phyloP scores from a whole-genome alignment of 2,888 invertebrate genomes.

The Brachycybe producta region DNA sequence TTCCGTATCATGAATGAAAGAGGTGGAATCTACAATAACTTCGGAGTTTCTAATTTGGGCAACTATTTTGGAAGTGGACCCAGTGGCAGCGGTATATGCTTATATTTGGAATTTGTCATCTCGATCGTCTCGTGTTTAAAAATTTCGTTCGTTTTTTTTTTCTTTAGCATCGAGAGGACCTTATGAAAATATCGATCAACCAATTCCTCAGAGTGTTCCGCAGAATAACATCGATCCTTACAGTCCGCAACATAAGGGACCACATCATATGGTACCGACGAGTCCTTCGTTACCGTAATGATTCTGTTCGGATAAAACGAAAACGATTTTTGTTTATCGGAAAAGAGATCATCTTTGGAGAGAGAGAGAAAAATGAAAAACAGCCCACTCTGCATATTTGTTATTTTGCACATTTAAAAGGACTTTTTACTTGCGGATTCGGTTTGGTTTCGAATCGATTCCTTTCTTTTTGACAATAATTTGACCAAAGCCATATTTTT shows the following conservation, averaged over 20 bases:
- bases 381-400: neutral
- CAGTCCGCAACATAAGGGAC: no score
- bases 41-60: constrained; percentile 11
- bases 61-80: constrained; percentile 16
- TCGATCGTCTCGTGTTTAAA: neutral
- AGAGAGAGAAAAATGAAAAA: no score
- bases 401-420: no score
- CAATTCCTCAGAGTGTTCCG: constrained; percentile 12
- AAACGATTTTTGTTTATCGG: no score
- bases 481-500: no score
- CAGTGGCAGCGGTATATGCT: neutral
- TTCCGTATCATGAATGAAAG: constrained; percentile 14
- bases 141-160: neutral
- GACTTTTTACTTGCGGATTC: no score
- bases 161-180: constrained; percentile 11
- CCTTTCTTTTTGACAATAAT: no score
- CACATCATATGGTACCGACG: no score
- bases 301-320: no score
- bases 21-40: constrained; percentile 12
- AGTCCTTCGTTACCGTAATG: no score
- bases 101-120: neutral
- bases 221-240: neutral
- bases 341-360: no score
- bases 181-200: constrained; percentile 17
- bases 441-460: no score